phyloP scores from a whole-genome alignment of 2,888 invertebrate genomes.

The Seira musarum region DNA sequence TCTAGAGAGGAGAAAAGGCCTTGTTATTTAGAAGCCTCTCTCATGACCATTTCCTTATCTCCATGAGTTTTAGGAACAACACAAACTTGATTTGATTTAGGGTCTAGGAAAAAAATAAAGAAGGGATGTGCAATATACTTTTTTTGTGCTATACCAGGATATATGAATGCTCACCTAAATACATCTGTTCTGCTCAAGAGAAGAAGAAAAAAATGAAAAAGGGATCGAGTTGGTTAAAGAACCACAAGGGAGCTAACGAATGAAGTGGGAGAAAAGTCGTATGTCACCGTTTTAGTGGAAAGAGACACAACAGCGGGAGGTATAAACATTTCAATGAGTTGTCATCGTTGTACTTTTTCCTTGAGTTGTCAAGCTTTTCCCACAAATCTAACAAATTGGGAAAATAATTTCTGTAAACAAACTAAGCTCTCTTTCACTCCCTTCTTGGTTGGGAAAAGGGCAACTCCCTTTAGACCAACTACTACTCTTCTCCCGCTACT shows the following conservation, averaged over 20 bases:
- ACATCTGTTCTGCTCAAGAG: background rate
- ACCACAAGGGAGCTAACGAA: conserved; percentile 59
- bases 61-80: conserved; percentile 35
- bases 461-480: background rate
- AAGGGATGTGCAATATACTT: background rate
- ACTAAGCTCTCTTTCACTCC: conserved; percentile 50
- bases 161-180: background rate
- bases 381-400: conserved; percentile 65
- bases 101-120: conserved; percentile 19
- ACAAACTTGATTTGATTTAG: conserved; percentile 62
- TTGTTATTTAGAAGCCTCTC: conserved; percentile 50
- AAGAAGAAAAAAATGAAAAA: conserved; percentile 7
- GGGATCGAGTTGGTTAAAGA: conserved; percentile 41
- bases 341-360: conserved; percentile 63
- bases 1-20: conserved; percentile 27
- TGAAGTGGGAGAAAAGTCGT: conserved; percentile 51
- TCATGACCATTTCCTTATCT: conserved; percentile 48
- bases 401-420: conserved; percentile 68
- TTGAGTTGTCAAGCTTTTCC: conserved; percentile 63
- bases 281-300: conserved; percentile 20
- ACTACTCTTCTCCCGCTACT: no score
- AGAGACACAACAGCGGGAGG: conserved; percentile 58
- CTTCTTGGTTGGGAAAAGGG: conserved; percentile 33
- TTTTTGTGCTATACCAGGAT: background rate
- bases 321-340: conserved; percentile 61